Conservation (phyloP, 2,113 vertebrate species). For the Mus spicilegus region DNA sequence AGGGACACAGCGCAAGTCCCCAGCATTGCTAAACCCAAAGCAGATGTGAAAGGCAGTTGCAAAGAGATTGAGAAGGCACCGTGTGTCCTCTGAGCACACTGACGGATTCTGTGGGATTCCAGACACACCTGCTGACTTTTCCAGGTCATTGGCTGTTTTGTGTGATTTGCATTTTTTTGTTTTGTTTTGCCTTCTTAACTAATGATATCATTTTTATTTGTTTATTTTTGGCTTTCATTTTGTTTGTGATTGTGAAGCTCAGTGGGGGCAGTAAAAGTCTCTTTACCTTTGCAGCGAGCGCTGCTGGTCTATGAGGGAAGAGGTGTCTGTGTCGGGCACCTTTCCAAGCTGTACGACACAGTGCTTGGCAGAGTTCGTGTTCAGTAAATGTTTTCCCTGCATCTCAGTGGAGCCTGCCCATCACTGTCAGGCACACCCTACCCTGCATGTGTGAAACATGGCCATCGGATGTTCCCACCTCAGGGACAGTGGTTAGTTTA, state of each 20-base stretch:
- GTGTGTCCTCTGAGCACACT: background rate
- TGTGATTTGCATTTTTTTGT: background rate
- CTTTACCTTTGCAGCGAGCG: background rate
- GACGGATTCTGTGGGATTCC: background rate
- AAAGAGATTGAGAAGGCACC: background rate
- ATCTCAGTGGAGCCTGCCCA: background rate
- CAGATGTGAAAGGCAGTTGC: background rate
- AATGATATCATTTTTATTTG: background rate
- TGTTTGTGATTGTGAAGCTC: background rate
- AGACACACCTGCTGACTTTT: background rate
- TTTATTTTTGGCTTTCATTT: background rate
- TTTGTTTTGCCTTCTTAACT: background rate
- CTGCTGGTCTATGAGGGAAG: background rate
- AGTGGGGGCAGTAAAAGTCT: background rate
- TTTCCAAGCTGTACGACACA: too few relatives aligned
- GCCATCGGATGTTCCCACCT: background rate
- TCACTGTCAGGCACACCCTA: background rate
- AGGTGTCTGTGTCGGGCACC: background rate
- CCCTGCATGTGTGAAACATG: background rate
- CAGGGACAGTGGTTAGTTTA: background rate
- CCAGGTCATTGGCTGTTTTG: background rate
- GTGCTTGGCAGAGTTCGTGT: too few relatives aligned
- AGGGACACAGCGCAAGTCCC: background rate
- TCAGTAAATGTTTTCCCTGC: background rate
- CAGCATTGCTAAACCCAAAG: background rate